Conservation (phyloP, 2,888 invertebrate genomes). For the Tetranychus truncatus region DNA sequence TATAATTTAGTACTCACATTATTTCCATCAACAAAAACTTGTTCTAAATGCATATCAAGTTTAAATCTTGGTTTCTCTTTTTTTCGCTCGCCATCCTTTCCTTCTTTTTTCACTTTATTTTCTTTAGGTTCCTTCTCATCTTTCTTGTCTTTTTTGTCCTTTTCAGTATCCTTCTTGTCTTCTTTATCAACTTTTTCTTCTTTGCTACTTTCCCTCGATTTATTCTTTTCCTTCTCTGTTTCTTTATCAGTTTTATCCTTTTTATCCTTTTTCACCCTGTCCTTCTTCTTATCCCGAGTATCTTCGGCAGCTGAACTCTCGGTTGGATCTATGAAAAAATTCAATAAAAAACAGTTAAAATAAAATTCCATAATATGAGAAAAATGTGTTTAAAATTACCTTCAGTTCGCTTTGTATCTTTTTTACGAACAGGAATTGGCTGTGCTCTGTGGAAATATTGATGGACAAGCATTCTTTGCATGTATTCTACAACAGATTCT, state of each 20-base stretch:
- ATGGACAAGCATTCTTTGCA: slow-evolving; percentile 67
- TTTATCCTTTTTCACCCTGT: slow-evolving; percentile 23
- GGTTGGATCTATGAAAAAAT: slow-evolving; percentile 11
- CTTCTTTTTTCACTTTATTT: slow-evolving; percentile 16
- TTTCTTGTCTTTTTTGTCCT: slow-evolving; percentile 79
- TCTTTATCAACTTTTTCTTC: slow-evolving; percentile 37
- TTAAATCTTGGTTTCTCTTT: slow-evolving; percentile 73
- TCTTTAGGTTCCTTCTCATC: slow-evolving; percentile 20
- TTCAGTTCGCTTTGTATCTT: slow-evolving; percentile 37
- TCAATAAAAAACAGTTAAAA: neutral
- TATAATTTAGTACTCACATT: slow-evolving; percentile 41
- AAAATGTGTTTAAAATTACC: neutral
- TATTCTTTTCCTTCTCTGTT: slow-evolving; percentile 33
- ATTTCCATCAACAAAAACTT: slow-evolving; percentile 73
- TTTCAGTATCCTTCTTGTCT: slow-evolving; percentile 50
- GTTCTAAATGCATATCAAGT: slow-evolving; percentile 90
- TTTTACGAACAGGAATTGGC: slow-evolving; percentile 57
- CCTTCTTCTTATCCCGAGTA: slow-evolving; percentile 22
- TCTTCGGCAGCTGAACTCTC: slow-evolving; percentile 25
- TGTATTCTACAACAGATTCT: slow-evolving; percentile 55
- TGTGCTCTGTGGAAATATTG: slow-evolving; percentile 88
- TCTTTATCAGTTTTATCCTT: slow-evolving; percentile 24
- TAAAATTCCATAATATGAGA: neutral
- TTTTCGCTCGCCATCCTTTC: slow-evolving; percentile 38
- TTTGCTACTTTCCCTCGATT: slow-evolving; percentile 27